Percentiles rank a stretch among this genome's conserved stretches.
These are phyloP conservation scores for Allygus modestus DNA, from an alignment of 2,888 invertebrate genomes.

Conservation along the genomic window DNA sequence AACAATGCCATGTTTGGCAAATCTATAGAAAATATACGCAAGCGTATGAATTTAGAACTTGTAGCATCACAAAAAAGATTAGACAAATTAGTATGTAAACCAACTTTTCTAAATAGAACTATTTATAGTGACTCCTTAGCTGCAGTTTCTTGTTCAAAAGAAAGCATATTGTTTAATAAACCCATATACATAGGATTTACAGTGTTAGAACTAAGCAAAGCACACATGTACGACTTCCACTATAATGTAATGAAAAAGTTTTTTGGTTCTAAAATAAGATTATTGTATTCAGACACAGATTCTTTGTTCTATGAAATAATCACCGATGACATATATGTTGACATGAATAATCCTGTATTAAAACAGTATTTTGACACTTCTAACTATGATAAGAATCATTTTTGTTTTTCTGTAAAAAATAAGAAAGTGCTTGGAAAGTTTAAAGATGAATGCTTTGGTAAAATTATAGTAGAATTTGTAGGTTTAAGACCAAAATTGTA, in stretches of 20 bases:
- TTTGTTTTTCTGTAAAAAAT: background rate
- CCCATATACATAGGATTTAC: constrained; percentile 65
- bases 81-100: constrained; percentile 21
- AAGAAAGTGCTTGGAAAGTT: constrained; percentile 14
- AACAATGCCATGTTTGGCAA: constrained; percentile 56
- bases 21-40: constrained; percentile 56
- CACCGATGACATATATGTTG: background rate
- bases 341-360: background rate
- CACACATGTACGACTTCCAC: constrained; percentile 53
- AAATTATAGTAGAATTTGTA: constrained; percentile 14
- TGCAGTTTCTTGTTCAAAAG: constrained; percentile 65
- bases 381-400: background rate
- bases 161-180: constrained; percentile 63
- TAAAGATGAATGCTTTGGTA: constrained; percentile 16
- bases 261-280: constrained; percentile 6
- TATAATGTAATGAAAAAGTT: constrained; percentile 58
- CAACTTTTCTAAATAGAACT: constrained; percentile 38
- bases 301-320: constrained; percentile 23
- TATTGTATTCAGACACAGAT: constrained; percentile 32
- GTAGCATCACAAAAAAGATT: constrained; percentile 61
- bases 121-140: constrained; percentile 67
- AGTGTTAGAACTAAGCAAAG: constrained; percentile 63
- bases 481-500: constrained; percentile 17
- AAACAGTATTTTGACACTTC: constrained; percentile 2
- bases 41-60: constrained; percentile 64